These are phyloP conservation scores for Gnathonemus longibarbis DNA, from an alignment of 2,113 vertebrate genomes.

Conservation along the genomic window DNA sequence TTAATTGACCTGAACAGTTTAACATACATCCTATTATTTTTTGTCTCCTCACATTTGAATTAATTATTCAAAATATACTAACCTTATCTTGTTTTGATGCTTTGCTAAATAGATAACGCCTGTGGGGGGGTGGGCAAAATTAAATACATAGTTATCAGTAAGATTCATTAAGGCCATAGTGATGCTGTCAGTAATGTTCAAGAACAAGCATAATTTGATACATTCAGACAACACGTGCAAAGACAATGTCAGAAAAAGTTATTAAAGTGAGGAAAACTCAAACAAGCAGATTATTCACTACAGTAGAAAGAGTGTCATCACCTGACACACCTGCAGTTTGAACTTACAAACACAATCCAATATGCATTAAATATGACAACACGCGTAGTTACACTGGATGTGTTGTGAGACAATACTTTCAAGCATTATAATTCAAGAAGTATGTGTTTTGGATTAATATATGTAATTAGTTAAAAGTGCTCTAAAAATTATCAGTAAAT, in stretches of 20 bases:
- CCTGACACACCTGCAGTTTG: not conserved
- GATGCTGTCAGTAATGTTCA: not conserved
- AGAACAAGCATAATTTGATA: not conserved
- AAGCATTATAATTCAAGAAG: not conserved
- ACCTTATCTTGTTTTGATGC: slow-evolving; percentile 78
- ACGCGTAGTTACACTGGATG: not conserved
- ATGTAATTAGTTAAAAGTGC: not conserved
- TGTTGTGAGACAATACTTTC: not conserved
- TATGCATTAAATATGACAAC: not conserved
- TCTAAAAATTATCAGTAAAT: not conserved
- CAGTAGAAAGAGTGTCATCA: not conserved
- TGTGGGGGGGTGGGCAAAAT: slow-evolving; percentile 35
- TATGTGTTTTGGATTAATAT: too few relatives aligned
- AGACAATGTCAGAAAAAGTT: not conserved
- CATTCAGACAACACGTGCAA: not conserved
- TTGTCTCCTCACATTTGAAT: not conserved
- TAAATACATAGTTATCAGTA: not conserved
- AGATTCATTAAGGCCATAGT: not conserved
- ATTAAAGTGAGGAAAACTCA: not conserved
- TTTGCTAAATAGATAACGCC: slow-evolving; percentile 83
- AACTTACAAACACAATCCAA: not conserved
- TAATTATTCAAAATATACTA: slow-evolving; percentile 34
- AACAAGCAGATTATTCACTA: not conserved
- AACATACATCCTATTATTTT: not conserved
- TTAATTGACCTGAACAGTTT: not conserved